Evolutionary conservation across 2,888 invertebrate species (phyloP).

Genomic region (Villa cingulata): DNA sequence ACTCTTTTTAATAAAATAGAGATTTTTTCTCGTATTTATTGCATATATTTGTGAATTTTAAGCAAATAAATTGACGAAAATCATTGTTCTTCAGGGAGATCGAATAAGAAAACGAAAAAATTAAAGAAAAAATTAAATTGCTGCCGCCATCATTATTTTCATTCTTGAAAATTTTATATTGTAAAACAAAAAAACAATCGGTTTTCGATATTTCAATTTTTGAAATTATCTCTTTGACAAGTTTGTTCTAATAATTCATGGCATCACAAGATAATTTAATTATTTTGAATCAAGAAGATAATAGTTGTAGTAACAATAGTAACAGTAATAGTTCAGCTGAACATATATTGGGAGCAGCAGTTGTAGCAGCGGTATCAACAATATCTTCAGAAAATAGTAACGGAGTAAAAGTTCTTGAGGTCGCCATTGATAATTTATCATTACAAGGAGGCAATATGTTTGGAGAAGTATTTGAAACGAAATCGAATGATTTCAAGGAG

Average conservation of each 20-base stretch:
- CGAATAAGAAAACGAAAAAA: constrained; percentile 3
- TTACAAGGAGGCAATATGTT: constrained; percentile 16
- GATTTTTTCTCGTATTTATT: constrained; percentile 5
- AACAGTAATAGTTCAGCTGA: constrained; percentile 6
- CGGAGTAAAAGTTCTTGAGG: constrained; percentile 2
- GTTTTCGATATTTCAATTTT: constrained; percentile 10
- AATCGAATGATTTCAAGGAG: constrained; percentile 22
- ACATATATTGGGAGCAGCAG: constrained; percentile 10
- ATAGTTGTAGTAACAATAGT: background rate
- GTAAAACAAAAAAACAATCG: no score
- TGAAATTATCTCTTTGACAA: no score
- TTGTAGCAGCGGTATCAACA: constrained; percentile 18
- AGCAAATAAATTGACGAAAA: no score
- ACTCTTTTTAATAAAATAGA: no score
- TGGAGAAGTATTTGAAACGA: constrained; percentile 26
- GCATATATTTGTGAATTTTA: no score
- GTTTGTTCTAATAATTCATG: no score
- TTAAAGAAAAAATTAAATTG: no score
- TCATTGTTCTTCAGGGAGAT: no score
- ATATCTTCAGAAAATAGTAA: constrained; percentile 15
- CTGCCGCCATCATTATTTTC: no score
- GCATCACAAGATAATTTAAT: constrained; percentile 20
- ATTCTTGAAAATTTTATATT: background rate
- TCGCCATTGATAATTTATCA: constrained; percentile 6
- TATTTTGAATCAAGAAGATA: constrained; percentile 5